Evolutionary conservation across 2,113 vertebrate genomes (phyloP).

Genomic region (Saguinus imperator): DNA sequence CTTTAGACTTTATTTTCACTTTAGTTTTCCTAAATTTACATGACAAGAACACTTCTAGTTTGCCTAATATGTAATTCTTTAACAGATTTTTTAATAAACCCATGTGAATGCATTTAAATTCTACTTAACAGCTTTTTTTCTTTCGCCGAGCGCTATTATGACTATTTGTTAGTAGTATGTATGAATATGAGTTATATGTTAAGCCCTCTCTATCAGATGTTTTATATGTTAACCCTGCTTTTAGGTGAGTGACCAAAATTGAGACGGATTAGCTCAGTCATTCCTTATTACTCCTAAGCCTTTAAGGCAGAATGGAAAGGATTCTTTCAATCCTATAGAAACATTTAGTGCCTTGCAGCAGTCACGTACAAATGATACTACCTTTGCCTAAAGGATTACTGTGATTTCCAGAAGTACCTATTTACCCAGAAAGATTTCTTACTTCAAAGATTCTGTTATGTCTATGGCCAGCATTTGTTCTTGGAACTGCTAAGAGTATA

Average conservation of each 20-base stretch:
- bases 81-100: background rate
- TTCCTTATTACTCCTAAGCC: background rate
- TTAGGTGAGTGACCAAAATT: background rate
- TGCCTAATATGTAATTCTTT: background rate
- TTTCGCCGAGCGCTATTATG: background rate
- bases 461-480: background rate
- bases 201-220: background rate
- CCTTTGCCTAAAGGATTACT: background rate
- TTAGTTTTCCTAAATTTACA: background rate
- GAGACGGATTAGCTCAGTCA: background rate
- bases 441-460: background rate
- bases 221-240: background rate
- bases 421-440: background rate
- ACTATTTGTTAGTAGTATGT: background rate
- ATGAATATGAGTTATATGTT: background rate
- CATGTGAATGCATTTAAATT: background rate
- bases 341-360: background rate
- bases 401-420: background rate
- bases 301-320: background rate
- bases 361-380: background rate
- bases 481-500: background rate
- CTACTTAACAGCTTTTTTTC: background rate
- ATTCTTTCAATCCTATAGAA: background rate
- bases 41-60: background rate
- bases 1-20: background rate